Percentiles rank a stretch among this genome's conserved stretches.
Conservation (phyloP, 2,797 vertebrate species). For the Pangasius djambal region DNA sequence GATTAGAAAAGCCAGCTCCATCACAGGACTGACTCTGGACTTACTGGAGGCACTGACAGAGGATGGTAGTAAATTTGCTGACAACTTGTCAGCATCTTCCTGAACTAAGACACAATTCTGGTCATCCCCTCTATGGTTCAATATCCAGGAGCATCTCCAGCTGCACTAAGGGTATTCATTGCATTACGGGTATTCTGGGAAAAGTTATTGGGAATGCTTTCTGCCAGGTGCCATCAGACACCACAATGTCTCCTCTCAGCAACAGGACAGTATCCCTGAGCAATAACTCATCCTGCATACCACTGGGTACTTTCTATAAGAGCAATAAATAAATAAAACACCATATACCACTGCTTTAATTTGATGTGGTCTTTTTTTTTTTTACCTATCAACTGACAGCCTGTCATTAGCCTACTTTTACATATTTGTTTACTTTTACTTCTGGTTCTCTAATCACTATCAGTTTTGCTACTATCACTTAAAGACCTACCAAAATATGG, state of each 20-base stretch:
- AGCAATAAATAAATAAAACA: neutral
- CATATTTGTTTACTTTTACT: neutral
- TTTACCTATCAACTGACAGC: neutral
- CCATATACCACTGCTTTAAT: neutral
- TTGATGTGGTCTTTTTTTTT: neutral
- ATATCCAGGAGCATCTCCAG: neutral
- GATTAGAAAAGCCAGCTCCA: conserved; percentile 3
- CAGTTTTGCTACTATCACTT: neutral
- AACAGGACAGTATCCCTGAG: neutral
- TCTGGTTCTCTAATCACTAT: neutral
- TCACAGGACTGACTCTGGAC: neutral
- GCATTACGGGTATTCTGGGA: neutral
- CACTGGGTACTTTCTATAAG: neutral
- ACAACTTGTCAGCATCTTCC: conserved; percentile 3
- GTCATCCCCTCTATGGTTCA: neutral
- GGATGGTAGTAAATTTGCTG: conserved; percentile 3
- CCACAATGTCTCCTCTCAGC: neutral
- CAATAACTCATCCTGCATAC: neutral
- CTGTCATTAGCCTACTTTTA: neutral
- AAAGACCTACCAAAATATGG: neutral
- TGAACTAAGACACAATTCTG: neutral
- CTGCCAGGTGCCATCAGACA: neutral
- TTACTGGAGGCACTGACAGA: neutral
- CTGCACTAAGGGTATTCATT: neutral
- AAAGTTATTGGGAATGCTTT: neutral